Base-by-base conservation (phyloP, 2,113 vertebrate species). In the Sciurus niger region DNA sequence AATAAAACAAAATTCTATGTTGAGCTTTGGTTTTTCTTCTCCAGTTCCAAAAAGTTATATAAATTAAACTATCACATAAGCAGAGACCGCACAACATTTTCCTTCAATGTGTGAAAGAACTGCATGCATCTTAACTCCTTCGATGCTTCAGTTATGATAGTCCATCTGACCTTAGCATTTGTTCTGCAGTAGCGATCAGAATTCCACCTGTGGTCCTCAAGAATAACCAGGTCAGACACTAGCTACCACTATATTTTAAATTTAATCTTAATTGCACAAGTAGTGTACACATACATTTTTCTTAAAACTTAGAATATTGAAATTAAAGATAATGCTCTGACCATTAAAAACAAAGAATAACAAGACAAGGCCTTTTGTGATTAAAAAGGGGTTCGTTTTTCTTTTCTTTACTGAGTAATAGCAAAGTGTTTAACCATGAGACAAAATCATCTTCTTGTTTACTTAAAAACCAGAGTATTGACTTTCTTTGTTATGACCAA, bases 1-100 rank as follows among this genome's bases (percentile, higher is more conserved):
- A 78, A 86, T 77, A 68, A 92, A 97, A 98, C 95, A 67, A 97
- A 98, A 97, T 84, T 94, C 97, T 87, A 88, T 85, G 80, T 8
- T 96, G 90, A 89, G 1, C 97, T 98, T 98, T 98, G 94, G 91
- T 96, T 98, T 97, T 53, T 40, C 95, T 98, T 96, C 97, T 98
- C 97, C 95, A 63, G 4, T 77, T 94, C 85, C 30, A 96, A 97
- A 84, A 89, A 98, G 73, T 96, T 94, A 94, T 70, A 83, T 76
- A 98, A 98, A 98, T 97, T 94, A 98, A 98, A 97, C 87, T 34
- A 37, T 70, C 65, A 95, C 94, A 82, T 74, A 60, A 65, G 43
- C 53, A 95, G 46, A 93, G 84, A 51, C 92, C 95, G 82, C 93
- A 68, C 43, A 84, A 79, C n/a, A 95, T 89, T 95, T 95, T 95